phyloP scores from a whole-genome alignment of 2,113 vertebrate species.

The Nipponia nippon region DNA sequence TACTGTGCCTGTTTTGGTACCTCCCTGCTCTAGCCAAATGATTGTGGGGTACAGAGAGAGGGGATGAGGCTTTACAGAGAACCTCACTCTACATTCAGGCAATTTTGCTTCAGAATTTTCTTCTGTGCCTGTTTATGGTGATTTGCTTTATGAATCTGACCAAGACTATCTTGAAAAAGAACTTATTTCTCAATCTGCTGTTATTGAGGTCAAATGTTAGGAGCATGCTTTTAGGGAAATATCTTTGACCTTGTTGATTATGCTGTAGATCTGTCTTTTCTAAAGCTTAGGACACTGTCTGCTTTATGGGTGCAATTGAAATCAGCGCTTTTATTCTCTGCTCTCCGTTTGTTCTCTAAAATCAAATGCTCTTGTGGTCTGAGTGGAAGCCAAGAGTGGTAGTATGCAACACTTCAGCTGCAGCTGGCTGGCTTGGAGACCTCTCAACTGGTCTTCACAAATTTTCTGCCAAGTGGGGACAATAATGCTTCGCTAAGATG shows the following conservation, averaged over 20 bases:
- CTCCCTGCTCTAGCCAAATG: neutral
- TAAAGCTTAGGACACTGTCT: neutral
- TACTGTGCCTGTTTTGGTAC: neutral
- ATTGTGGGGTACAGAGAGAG: neutral
- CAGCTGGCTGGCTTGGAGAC: neutral
- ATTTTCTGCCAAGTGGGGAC: neutral
- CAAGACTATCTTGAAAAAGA: neutral
- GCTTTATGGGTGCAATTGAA: neutral
- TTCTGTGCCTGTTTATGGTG: neutral
- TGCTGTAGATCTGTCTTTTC: neutral
- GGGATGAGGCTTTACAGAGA: neutral
- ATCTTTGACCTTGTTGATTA: neutral
- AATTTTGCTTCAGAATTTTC: neutral
- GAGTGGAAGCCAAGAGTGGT: neutral
- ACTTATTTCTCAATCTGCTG: neutral
- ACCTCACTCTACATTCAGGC: neutral
- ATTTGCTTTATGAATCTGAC: neutral
- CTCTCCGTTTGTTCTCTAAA: neutral
- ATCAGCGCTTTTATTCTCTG: neutral
- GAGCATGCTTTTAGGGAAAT: neutral
- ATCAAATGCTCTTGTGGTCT: neutral
- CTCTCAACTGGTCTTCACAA: neutral
- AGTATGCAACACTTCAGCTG: neutral
- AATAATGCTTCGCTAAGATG: accelerated
- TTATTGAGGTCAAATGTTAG: neutral